These are phyloP conservation scores for Pangasius larnaudii DNA, from an alignment of 2,797 vertebrate species.

Conservation along the genomic window DNA sequence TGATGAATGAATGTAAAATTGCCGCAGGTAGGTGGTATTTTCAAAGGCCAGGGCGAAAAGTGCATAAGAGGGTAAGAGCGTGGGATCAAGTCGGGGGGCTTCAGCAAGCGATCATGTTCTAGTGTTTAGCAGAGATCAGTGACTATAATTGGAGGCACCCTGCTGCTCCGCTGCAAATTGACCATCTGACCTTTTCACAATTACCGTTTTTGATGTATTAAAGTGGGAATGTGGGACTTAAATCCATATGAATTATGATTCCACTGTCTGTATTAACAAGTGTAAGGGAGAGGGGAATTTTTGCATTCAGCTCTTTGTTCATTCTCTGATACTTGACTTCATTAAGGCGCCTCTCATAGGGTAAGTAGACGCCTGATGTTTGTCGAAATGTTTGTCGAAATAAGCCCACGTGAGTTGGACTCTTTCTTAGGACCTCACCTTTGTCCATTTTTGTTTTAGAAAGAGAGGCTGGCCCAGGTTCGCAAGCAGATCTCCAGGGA, in stretches of 20 bases:
- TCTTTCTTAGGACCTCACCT: neutral
- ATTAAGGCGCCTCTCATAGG: slow-evolving; percentile 51
- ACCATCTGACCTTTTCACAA: slow-evolving; percentile 65
- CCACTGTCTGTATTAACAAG: slow-evolving; percentile 49
- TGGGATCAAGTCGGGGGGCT: slow-evolving; percentile 60
- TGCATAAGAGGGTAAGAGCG: slow-evolving; percentile 44
- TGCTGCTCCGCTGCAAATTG: slow-evolving; percentile 60
- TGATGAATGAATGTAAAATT: slow-evolving; percentile 62
- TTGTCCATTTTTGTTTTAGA: slow-evolving; percentile 77
- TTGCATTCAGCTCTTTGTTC: slow-evolving; percentile 29
- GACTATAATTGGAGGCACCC: slow-evolving; percentile 61
- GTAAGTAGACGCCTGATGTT: slow-evolving; percentile 32
- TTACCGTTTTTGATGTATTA: slow-evolving; percentile 67
- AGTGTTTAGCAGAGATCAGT: slow-evolving; percentile 62
- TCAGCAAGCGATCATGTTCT: slow-evolving; percentile 58
- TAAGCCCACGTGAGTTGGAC: slow-evolving; percentile 6
- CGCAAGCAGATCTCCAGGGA: slow-evolving; percentile 95
- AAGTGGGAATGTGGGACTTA: slow-evolving; percentile 58
- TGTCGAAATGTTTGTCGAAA: slow-evolving; percentile 42
- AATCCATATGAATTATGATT: slow-evolving; percentile 63
- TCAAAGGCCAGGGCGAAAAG: slow-evolving; percentile 55
- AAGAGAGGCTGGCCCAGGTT: slow-evolving; percentile 93
- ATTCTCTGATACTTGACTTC: slow-evolving; percentile 49
- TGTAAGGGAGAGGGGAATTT: slow-evolving; percentile 42
- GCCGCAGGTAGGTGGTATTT: slow-evolving; percentile 62